phyloP scores from a whole-genome alignment of 2,888 invertebrate species.

The Eupithecia vulgata region DNA sequence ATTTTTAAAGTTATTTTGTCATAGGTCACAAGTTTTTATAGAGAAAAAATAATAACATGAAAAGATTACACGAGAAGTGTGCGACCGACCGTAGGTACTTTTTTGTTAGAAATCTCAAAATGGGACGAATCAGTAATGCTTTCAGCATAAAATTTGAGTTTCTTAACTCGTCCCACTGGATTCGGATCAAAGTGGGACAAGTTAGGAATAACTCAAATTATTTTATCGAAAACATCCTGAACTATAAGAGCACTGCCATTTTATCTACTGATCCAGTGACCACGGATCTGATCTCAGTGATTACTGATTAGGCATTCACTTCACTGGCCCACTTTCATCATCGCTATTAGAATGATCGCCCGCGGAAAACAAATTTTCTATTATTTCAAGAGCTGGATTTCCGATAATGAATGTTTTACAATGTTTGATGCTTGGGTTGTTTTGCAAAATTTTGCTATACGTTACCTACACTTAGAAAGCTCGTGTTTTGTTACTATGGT shows the following conservation, averaged over 20 bases:
- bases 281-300: neutral
- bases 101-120: too few relatives aligned
- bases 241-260: neutral
- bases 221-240: neutral
- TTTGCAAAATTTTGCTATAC: neutral
- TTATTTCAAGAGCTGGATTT: conserved; percentile 44
- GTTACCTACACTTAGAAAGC: neutral
- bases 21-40: too few relatives aligned
- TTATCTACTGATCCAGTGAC: neutral
- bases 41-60: too few relatives aligned
- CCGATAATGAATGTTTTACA: conserved; percentile 27
- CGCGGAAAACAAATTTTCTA: conserved; percentile 56
- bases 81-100: too few relatives aligned
- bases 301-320: neutral
- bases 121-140: too few relatives aligned
- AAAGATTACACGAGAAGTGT: too few relatives aligned
- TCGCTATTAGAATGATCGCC: conserved; percentile 55
- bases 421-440: conserved; percentile 11
- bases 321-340: conserved; percentile 30
- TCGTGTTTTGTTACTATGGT: neutral
- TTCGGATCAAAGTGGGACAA: too few relatives aligned
- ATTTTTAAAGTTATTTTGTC: too few relatives aligned
- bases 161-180: too few relatives aligned
- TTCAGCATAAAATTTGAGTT: too few relatives aligned
- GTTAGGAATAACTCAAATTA: too few relatives aligned